Percentiles rank a stretch among this genome's conserved stretches.
Evolutionary conservation across 2,797 vertebrate species (phyloP).

Genomic region (Tragopan temminckii): DNA sequence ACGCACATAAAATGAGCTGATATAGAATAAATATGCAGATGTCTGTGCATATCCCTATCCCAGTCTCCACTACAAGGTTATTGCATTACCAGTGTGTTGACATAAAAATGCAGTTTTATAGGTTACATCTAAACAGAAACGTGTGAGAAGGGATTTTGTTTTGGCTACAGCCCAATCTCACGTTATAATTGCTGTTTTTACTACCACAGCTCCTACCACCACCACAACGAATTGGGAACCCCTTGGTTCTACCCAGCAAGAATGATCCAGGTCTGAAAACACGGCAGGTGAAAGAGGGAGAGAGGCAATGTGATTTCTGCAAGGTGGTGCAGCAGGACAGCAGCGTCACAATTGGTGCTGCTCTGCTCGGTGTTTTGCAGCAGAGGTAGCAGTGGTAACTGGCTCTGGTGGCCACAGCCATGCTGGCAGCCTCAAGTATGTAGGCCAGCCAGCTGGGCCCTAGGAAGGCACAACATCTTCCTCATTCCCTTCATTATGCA

Average conservation of each 20-base stretch:
- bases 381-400: background rate
- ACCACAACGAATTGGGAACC: background rate
- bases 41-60: background rate
- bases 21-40: constrained; percentile 28
- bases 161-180: constrained; percentile 45
- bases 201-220: constrained; percentile 3
- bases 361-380: accelerated
- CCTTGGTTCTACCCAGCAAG: background rate
- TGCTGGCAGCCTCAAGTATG: background rate
- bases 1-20: background rate
- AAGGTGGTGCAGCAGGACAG: background rate
- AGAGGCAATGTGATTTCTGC: background rate
- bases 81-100: constrained; percentile 44
- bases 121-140: constrained; percentile 55
- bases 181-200: constrained; percentile 66
- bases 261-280: background rate
- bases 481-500: background rate
- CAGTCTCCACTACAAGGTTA: background rate
- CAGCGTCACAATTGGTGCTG: accelerated
- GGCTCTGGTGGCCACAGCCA: background rate
- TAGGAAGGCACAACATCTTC: accelerated
- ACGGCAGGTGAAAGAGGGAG: background rate
- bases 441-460: background rate
- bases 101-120: constrained; percentile 63
- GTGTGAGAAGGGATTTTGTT: constrained; percentile 57